These are phyloP conservation scores for Thecocarcelia acutangulata DNA, from an alignment of 2,888 invertebrate species.

Conservation along the genomic window DNA sequence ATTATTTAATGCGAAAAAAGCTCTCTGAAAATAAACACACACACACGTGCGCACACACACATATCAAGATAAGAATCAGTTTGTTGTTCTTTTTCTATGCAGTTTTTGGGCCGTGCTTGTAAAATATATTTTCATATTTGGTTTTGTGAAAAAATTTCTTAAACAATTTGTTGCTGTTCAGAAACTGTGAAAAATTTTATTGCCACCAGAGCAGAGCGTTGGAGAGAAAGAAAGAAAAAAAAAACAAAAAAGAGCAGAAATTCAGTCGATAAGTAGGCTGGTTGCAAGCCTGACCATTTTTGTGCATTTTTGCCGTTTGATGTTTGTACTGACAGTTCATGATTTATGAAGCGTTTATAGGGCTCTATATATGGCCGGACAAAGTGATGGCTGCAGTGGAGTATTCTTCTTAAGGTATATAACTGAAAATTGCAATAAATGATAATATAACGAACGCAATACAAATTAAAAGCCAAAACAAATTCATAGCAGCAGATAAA, in stretches of 20 bases:
- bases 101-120: conserved; percentile 46
- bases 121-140: conserved; percentile 62
- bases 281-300: conserved; percentile 52
- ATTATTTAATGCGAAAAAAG: conserved; percentile 37
- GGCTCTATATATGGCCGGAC: conserved; percentile 67
- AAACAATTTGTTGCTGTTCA: conserved; percentile 51
- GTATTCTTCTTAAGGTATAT: conserved; percentile 57
- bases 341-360: conserved; percentile 70
- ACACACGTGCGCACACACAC: background rate
- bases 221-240: background rate
- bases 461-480: background rate
- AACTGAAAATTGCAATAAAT: conserved; percentile 44
- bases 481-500: too few relatives aligned
- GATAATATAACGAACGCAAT: conserved; percentile 17
- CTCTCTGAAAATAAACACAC: background rate
- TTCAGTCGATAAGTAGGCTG: conserved; percentile 22
- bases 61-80: conserved; percentile 51
- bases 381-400: conserved; percentile 60
- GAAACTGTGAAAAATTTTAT: background rate
- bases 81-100: conserved; percentile 23
- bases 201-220: background rate
- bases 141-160: conserved; percentile 64
- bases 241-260: background rate
- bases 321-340: conserved; percentile 66
- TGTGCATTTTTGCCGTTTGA: conserved; percentile 57